Evolutionary conservation across 2,113 vertebrate genomes (phyloP).

Genomic region (Myocastor coypus): DNA sequence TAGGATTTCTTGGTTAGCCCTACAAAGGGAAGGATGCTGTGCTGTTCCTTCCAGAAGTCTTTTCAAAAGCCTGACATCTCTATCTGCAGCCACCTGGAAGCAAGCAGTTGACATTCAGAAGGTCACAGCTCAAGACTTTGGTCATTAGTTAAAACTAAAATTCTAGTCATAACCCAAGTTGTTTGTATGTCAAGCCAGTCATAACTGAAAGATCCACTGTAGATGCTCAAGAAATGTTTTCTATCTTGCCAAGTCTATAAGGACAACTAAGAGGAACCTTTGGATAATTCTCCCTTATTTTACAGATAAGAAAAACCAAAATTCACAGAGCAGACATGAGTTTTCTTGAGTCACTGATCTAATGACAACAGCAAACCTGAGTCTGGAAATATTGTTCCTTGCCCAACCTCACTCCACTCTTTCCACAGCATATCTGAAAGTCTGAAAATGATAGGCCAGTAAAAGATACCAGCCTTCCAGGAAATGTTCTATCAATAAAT

Average conservation of each 20-base stretch:
- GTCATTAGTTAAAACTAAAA: not conserved
- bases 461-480: conserved; percentile 9
- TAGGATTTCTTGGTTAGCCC: not conserved
- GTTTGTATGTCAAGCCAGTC: not conserved
- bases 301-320: conserved; percentile 26
- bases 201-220: not conserved
- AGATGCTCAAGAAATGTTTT: conserved; percentile 13
- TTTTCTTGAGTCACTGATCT: not conserved
- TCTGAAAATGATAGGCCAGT: not conserved
- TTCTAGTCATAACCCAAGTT: not conserved
- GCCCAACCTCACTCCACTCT: not conserved
- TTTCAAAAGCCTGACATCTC: not conserved
- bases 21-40: not conserved
- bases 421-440: conserved; percentile 9
- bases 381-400: conserved; percentile 33
- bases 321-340: not conserved
- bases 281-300: not conserved
- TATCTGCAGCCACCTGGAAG: not conserved
- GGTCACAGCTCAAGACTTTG: not conserved
- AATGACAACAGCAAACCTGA: not conserved
- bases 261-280: not conserved
- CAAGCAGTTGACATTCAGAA: not conserved
- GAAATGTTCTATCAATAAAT: conserved; percentile 44
- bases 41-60: not conserved
- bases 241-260: not conserved